Base-by-base conservation (phyloP, 2,888 invertebrate species). In the Nephrocerus scutellatus region DNA sequence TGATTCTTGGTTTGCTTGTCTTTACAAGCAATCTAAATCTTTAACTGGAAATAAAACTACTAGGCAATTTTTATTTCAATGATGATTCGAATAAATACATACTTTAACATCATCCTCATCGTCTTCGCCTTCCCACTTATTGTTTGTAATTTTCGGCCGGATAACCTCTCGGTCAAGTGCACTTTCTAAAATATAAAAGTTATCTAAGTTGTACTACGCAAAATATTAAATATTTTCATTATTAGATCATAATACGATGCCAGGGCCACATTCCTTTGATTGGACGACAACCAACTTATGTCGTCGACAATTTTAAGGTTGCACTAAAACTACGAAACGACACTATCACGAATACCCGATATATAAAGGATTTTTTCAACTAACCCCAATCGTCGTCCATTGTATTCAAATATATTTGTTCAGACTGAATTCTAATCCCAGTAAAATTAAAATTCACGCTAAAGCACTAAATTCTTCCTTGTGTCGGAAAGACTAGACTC, bases 51-150 rank as follows among this genome's bases (percentile, higher is more conserved):
- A 36, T 14, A 31, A 4, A 10, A 28, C 13, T 25, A 13, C 16
- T 16, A 9, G 21, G 23, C 20, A 20, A 12, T 8, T 34, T 24
- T 16, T 6, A 35, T 2, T 36, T 36, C 4, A 14, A 10, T n/a
- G 10, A 12, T 23, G n/a, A 10, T 36, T 39, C 30, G 21, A 12
- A 13, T 29, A n/a, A 30, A 6, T 29, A 44, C 54, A 47, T 51
- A 87, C 87, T 80, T 87, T 86, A 55, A 88, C 84, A 53, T 80
- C 80, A 36, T 88, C 87, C 41, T 88, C 88, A 61, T 85, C 87
- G 66, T 88, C 88, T 62, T 88, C 88, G 56, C 87, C 88, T 67
- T 84, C 86, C 88, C 88, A 88, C 75, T 79, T 86, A 72, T 83
- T 53, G 13, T 76, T 71, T 57, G 76, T 73, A 52, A 75, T 70